A percentile compares a stretch with the other conserved stretches of the same genome.
Conservation (phyloP, 2,113 vertebrate species). For the Patagioenas fasciata region DNA sequence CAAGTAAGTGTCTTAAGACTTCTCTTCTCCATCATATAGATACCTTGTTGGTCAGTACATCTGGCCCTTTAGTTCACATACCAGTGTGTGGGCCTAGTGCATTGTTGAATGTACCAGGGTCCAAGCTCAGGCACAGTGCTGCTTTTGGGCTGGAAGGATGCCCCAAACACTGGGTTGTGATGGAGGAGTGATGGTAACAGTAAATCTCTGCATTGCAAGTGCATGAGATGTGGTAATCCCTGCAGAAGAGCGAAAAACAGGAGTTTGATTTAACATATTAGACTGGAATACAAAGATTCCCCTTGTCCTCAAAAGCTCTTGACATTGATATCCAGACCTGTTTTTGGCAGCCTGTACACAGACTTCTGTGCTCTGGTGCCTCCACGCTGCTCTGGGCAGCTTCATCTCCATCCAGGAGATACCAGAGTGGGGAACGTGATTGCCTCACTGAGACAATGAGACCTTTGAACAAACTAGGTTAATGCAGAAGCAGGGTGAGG, state of each 20-base stretch:
- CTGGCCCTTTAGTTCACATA: background rate
- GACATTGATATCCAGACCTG: background rate
- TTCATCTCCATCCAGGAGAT: background rate
- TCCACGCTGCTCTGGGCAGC: background rate
- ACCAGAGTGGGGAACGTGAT: background rate
- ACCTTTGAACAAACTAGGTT: background rate
- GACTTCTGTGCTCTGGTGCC: background rate
- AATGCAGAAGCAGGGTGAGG: background rate
- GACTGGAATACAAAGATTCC: background rate
- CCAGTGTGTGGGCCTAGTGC: background rate
- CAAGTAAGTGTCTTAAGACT: background rate
- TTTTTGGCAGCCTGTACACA: background rate
- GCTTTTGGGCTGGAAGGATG: background rate
- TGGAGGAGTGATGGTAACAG: background rate
- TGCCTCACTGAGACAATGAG: background rate
- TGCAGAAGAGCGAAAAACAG: background rate
- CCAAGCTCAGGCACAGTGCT: background rate
- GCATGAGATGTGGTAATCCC: background rate
- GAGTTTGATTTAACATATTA: background rate
- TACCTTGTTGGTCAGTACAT: background rate
- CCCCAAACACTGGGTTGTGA: background rate
- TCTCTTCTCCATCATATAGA: background rate
- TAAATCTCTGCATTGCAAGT: background rate
- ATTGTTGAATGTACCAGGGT: background rate
- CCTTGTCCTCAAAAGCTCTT: background rate